Base-by-base conservation (phyloP, 2,888 invertebrate genomes). In the Cryptosula pallasiana region DNA sequence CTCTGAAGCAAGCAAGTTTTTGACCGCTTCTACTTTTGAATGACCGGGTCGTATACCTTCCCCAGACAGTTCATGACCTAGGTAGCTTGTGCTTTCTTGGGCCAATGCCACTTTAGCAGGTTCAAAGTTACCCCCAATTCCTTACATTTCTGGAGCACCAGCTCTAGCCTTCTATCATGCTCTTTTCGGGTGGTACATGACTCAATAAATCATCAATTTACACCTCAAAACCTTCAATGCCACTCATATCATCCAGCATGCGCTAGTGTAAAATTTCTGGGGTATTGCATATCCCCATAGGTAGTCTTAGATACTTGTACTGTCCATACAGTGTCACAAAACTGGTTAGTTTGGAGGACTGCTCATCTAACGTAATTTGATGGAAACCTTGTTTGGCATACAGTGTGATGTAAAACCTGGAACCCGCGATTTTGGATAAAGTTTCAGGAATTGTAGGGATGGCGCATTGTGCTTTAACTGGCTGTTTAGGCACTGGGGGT, bases 221-320 rank as follows among this genome's bases (percentile, higher is more conserved):
- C 5, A 57, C 25, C 57, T 57, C 57, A 5, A 57, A 16, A 16
- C 57, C 57, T 57, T n/a, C 57, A 23, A 57, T 57, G 57, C n/a
- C n/a, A 57, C 57, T 23, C 25, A 57, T 5, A 23, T n/a, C n/a
- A 16, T 57, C 5, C 20, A 16, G 5, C 25, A 57, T 57, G 3
- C 5, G 3, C 5, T 13, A 23, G 25, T n/a, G n/a, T n/a, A 57
- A 57, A 5, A 57, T 25, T 25, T 57, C 57, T 57, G 57, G 13
- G 5, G n/a, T 25, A 57, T 16, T 23, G n/a, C 25, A 23, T 5
- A 57, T 23, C 5, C 57, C 25, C 20, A 57, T 23, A 57, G 57
- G 57, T 13, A 13, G 25, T 13, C 57, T 13, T 25, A 23, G 20
- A 25, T 57, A 57, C 3, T 25, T 57, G 25, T 57, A 13, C 5